Conservation (phyloP, 2,888 invertebrate genomes). For the Cantharis rustica region DNA sequence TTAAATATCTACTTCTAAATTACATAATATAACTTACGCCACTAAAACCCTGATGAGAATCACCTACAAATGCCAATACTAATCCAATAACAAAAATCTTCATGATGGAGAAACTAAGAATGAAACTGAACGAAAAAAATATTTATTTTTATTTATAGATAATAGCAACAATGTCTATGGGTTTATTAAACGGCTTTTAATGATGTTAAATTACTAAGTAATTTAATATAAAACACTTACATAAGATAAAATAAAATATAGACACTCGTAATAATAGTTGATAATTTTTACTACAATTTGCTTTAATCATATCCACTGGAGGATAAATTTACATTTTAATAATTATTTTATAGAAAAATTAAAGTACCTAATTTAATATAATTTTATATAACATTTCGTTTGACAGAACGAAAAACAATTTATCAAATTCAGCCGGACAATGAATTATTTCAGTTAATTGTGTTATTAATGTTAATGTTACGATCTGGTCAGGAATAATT, state of each 20-base stretch:
- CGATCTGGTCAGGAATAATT: background rate
- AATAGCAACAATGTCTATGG: background rate
- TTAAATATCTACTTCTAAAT: background rate
- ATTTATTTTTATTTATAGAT: background rate
- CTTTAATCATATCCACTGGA: background rate
- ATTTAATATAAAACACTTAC: background rate
- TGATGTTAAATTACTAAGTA: background rate
- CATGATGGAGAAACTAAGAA: background rate
- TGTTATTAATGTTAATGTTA: too few relatives aligned
- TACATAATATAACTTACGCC: background rate
- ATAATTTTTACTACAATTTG: background rate
- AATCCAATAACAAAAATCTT: background rate
- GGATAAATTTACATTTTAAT: background rate
- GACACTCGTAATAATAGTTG: background rate
- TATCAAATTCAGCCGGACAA: background rate
- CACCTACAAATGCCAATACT: background rate
- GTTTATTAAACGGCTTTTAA: background rate
- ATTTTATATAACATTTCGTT: background rate
- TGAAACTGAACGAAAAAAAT: background rate
- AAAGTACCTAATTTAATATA: background rate
- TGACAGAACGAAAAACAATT: background rate
- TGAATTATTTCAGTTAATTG: too few relatives aligned
- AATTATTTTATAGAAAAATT: background rate
- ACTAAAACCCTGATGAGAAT: background rate
- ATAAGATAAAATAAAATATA: background rate